phyloP scores from a whole-genome alignment of 2,888 invertebrate genomes.

The Ormyrus pomaceus region DNA sequence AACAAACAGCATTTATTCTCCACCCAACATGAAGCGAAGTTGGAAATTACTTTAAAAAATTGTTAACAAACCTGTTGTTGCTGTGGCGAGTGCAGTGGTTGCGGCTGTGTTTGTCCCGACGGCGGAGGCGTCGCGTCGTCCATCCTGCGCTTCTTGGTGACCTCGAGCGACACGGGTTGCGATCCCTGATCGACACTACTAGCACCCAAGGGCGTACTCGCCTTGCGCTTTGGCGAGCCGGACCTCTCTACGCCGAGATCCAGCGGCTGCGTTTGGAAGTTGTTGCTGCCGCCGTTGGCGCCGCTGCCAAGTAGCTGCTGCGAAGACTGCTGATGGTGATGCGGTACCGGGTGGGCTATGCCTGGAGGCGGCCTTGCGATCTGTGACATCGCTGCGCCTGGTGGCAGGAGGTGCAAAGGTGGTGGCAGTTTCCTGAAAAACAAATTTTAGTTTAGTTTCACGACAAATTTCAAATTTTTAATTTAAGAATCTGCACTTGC shows the following conservation, averaged over 20 bases:
- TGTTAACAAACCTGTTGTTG: constrained; percentile 43
- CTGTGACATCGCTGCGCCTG: constrained; percentile 71
- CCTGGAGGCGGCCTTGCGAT: constrained; percentile 67
- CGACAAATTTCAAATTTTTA: too few species aligned
- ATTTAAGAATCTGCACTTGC: too few species aligned
- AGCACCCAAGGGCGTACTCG: constrained; percentile 78
- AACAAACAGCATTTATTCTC: not conserved
- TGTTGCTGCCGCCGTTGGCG: constrained; percentile 7
- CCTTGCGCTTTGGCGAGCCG: constrained; percentile 81
- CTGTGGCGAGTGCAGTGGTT: constrained; percentile 43
- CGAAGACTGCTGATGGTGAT: constrained; percentile 59
- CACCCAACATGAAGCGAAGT: too few species aligned
- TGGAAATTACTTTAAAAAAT: not conserved
- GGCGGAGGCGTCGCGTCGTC: constrained; percentile 73
- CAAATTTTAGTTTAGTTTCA: not conserved
- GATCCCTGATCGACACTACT: constrained; percentile 75
- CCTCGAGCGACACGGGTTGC: constrained; percentile 78
- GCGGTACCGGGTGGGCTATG: constrained; percentile 67
- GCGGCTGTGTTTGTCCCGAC: constrained; percentile 43
- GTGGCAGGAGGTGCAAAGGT: constrained; percentile 73
- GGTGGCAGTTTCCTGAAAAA: constrained; percentile 57
- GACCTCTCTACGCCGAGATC: constrained; percentile 82
- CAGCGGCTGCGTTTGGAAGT: constrained; percentile 84
- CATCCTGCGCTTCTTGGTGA: constrained; percentile 80
- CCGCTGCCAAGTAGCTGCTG: constrained; percentile 46